Conservation (phyloP, 2,113 vertebrate genomes). For the Takifugu bimaculatus region DNA sequence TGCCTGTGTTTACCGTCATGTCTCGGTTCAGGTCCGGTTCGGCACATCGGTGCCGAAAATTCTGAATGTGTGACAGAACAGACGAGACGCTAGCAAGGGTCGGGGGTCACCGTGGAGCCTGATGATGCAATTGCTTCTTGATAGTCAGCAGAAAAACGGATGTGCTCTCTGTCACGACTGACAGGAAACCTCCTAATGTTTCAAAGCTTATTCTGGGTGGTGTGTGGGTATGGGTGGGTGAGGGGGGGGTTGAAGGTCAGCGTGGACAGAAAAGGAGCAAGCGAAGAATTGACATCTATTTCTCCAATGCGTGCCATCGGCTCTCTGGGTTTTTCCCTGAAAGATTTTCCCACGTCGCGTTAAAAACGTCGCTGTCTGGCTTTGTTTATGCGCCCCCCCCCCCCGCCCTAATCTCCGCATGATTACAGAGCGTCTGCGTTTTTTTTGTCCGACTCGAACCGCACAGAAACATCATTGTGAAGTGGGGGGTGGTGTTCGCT, state of each 20-base stretch:
- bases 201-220: no score
- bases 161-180: no score
- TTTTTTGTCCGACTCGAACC: conserved; percentile 48
- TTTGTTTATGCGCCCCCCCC: conserved; percentile 57
- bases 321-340: conserved; percentile 32
- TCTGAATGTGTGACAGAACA: no score
- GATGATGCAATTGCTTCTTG: no score
- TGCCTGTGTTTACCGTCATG: not conserved
- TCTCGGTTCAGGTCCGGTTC: not conserved
- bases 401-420: conserved; percentile 47
- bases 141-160: no score
- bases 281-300: no score
- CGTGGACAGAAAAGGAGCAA: no score
- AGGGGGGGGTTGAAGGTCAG: no score
- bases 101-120: no score
- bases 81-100: no score
- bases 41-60: not conserved
- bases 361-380: conserved; percentile 45
- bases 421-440: conserved; percentile 67
- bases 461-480: conserved; percentile 51
- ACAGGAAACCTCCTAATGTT: no score
- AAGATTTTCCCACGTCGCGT: conserved; percentile 53
- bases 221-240: no score
- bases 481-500: conserved; percentile 4
- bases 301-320: conserved; percentile 17